phyloP scores from a whole-genome alignment of 2,797 vertebrate genomes.

The Botia kubotai region DNA sequence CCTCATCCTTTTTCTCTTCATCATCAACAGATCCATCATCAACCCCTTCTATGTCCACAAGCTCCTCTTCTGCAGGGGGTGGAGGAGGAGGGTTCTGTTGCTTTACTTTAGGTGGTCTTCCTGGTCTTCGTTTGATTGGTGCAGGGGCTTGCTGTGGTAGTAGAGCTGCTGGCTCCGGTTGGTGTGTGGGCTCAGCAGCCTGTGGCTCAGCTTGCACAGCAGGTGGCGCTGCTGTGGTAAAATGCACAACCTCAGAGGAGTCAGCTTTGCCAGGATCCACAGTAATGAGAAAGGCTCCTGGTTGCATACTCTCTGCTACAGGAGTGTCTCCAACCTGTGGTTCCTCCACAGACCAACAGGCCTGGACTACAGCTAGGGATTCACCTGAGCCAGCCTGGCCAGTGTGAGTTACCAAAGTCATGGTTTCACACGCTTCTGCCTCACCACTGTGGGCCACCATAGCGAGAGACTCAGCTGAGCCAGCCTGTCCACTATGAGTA shows the following conservation, averaged over 20 bases:
- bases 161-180: not conserved
- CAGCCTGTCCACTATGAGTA: conserved; percentile 61
- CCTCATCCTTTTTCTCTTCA: conserved; percentile 69
- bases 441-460: conserved; percentile 80
- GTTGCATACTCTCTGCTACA: conserved; percentile 53
- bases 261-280: conserved; percentile 65
- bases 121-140: conserved; percentile 72
- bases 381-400: conserved; percentile 66
- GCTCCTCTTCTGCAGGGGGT: conserved; percentile 56
- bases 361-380: conserved; percentile 79
- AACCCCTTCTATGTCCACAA: conserved; percentile 61
- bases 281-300: conserved; percentile 64
- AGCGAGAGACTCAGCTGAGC: conserved; percentile 72
- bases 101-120: conserved; percentile 78
- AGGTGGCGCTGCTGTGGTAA: conserved; percentile 32
- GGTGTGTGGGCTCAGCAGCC: not conserved
- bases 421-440: conserved; percentile 66
- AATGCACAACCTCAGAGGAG: conserved; percentile 52
- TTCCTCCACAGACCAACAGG: conserved; percentile 77
- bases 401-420: conserved; percentile 64
- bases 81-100: conserved; percentile 60
- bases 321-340: conserved; percentile 53
- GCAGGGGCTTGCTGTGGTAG: conserved; percentile 30
- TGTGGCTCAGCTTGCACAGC: conserved; percentile 59
- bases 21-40: conserved; percentile 36